phyloP scores from a whole-genome alignment of 2,797 vertebrate species.

The Prionace glauca region DNA sequence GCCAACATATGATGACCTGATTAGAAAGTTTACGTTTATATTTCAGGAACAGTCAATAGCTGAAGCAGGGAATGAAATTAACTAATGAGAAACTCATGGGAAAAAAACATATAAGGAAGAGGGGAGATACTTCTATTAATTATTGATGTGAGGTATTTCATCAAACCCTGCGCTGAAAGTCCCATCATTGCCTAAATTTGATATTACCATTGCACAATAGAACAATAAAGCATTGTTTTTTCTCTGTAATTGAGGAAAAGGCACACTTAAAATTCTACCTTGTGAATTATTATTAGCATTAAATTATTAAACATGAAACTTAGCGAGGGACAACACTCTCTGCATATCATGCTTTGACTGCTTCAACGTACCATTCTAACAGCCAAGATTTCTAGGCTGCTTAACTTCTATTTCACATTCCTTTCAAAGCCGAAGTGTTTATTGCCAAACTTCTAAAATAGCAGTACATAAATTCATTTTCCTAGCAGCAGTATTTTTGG shows the following conservation, averaged over 20 bases:
- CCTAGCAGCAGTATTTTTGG: constrained; percentile 53
- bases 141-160: neutral
- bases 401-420: constrained; percentile 22
- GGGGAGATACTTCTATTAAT: neutral
- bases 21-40: neutral
- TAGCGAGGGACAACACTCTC: neutral
- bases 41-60: neutral
- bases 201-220: neutral
- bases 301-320: neutral
- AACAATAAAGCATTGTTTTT: neutral
- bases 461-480: constrained; percentile 46
- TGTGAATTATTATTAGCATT: neutral
- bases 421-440: neutral
- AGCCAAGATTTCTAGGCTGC: constrained; percentile 17
- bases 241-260: neutral
- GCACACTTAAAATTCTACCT: neutral
- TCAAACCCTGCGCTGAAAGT: neutral
- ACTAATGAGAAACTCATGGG: neutral
- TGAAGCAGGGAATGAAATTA: neutral
- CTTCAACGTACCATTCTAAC: neutral
- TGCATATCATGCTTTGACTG: neutral
- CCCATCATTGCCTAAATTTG: neutral
- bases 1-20: neutral
- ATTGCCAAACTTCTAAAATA: neutral
- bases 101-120: neutral